Evolutionary conservation across 2,797 vertebrate species (phyloP).

Genomic region (Acanthurus tractus): DNA sequence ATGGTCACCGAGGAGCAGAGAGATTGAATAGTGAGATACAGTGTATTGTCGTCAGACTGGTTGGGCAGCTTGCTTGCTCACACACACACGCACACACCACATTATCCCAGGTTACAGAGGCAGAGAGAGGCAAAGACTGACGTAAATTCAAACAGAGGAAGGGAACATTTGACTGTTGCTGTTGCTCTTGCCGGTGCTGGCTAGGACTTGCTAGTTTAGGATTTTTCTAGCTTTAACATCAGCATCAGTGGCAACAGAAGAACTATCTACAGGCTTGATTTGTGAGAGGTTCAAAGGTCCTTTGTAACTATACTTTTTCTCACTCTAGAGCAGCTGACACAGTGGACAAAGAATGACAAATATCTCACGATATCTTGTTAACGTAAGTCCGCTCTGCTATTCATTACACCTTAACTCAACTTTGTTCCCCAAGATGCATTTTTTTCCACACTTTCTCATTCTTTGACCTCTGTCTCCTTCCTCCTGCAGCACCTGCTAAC

Average conservation of each 20-base stretch:
- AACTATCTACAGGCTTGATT: background rate
- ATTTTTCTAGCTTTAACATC: background rate
- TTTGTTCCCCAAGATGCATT: background rate
- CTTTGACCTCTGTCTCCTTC: background rate
- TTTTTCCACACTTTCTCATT: background rate
- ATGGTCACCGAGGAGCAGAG: constrained; percentile 23
- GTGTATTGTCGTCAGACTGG: constrained; percentile 70
- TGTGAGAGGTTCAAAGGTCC: constrained; percentile 18
- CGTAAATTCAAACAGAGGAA: constrained; percentile 10
- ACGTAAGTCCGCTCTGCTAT: constrained; percentile 80
- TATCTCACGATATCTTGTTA: constrained; percentile 85
- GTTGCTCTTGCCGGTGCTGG: background rate
- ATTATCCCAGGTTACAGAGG: constrained; percentile 24
- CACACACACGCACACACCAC: background rate
- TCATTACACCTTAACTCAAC: background rate
- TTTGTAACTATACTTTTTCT: constrained; percentile 9
- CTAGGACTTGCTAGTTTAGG: constrained; percentile 6
- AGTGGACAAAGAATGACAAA: constrained; percentile 76
- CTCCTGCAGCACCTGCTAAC: constrained; percentile 86
- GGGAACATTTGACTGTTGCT: constrained; percentile 21
- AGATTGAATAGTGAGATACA: constrained; percentile 26
- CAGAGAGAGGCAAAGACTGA: constrained; percentile 18
- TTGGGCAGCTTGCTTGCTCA: constrained; percentile 47
- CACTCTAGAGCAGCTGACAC: constrained; percentile 6
- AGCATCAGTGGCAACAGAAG: background rate